Evolutionary conservation across 1,140 invertebrate genomes (phyloP).

Genomic region (Mycetomoellerius zeteki): DNA sequence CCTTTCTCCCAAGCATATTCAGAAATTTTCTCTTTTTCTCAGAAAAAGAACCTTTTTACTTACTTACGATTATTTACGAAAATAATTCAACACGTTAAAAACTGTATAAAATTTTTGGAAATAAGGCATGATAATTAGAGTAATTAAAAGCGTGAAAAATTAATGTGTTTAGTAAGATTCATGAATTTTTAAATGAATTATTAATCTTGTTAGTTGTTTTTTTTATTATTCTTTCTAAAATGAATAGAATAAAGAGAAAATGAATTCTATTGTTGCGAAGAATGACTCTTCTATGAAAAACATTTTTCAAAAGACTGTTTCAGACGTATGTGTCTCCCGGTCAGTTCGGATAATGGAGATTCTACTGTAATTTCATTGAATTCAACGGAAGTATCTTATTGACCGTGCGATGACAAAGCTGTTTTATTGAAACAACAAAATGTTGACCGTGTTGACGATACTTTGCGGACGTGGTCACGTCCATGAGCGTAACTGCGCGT

Average conservation of each 20-base stretch:
- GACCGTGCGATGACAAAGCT: constrained; percentile 16
- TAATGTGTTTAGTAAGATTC: not conserved
- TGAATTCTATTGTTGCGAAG: not conserved
- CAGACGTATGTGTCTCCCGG: not conserved
- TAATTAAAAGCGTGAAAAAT: no score
- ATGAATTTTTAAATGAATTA: not conserved
- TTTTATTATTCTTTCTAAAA: not conserved
- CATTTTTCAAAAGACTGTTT: not conserved
- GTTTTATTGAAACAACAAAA: constrained; percentile 33
- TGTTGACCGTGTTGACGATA: constrained; percentile 29
- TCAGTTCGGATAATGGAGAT: constrained; percentile 13
- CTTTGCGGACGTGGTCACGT: not conserved
- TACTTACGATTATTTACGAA: no score
- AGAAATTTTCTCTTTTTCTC: not conserved
- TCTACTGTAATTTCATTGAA: constrained; percentile 17
- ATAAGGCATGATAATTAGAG: no score
- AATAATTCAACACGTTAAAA: no score
- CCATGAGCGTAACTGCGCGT: not conserved
- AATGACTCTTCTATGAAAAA: not conserved
- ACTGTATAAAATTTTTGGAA: no score
- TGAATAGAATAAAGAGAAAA: not conserved
- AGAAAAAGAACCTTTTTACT: not conserved
- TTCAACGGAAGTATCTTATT: constrained; percentile 20
- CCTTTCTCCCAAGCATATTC: not conserved
- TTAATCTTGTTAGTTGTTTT: not conserved